Base-by-base conservation (phyloP, 1,140 invertebrate genomes). In the Drosophila sp. region DNA sequence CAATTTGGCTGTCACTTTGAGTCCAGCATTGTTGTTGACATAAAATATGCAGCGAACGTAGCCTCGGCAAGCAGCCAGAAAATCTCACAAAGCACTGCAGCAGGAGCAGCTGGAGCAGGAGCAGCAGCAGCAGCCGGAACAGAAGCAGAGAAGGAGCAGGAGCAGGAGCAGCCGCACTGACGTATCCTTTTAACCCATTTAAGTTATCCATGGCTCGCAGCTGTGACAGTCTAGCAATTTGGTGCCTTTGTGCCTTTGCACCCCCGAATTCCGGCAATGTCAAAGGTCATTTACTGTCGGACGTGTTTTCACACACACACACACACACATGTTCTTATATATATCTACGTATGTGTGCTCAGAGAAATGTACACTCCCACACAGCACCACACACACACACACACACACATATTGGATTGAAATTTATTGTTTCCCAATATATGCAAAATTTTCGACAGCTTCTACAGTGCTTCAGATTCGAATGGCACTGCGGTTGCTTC, bases 381-480 rank as follows among this genome's bases (percentile, higher is more conserved):
- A 58, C 25, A 18, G 32, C 25, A 29, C 0, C 40, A 57, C 40
- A 66, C 61, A 62, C 72, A 51, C 25, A 32, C 56, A 58, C 63
- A 38, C 63, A 62, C 38, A 16, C 48, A 72, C 46, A 67, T 67
- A 67, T 83, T 83, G 67, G 63, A 80, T 83, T 76, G 74, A 78
- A 89, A 89, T 89, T 89, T 89, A 89, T 89, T 89, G 83, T 89
- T 89, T 89, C 73, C 79, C 83, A 89, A 89, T 89, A 89, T 89
- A 89, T 89, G 83, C 83, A 89, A 89, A 89, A 76, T 66, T 84
- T 76, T 77, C 67, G 57, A 51, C 72, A 75, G 63, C 56, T 61
- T 67, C 58, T 34, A 36, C 73, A 66, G 36, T 43, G 43, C 56
- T 58, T 41, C 56, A 73, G 58, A 36, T 66, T 54, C 62, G 59